Evolutionary conservation across 2,888 invertebrate genomes (phyloP).

Genomic region (Dicyrtoma fusca): DNA sequence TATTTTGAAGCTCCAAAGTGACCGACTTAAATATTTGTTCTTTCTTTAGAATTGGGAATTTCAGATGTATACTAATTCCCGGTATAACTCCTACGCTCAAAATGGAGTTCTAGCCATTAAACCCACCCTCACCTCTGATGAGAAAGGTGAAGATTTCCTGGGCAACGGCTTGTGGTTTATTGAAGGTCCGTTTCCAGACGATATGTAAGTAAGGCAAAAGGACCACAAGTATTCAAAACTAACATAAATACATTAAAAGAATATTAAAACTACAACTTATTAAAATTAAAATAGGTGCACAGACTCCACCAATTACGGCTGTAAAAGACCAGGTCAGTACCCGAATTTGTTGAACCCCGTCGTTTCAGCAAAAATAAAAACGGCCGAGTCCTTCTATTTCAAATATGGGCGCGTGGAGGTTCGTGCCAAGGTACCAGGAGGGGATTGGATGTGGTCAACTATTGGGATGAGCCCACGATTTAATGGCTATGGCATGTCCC

Average conservation of each 20-base stretch:
- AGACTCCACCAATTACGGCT: constrained; percentile 62
- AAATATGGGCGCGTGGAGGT: constrained; percentile 70
- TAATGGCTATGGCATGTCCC: constrained; percentile 70
- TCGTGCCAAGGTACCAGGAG: constrained; percentile 70
- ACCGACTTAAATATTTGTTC: not conserved
- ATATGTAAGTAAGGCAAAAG: constrained; percentile 65
- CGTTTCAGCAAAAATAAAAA: constrained; percentile 69
- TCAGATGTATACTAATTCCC: constrained; percentile 71
- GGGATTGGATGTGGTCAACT: constrained; percentile 73
- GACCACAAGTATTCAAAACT: not conserved
- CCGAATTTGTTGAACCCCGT: constrained; percentile 8
- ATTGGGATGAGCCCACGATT: constrained; percentile 73
- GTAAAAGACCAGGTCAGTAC: constrained; percentile 59
- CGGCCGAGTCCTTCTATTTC: constrained; percentile 68
- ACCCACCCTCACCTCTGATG: constrained; percentile 58
- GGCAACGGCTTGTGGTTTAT: constrained; percentile 52
- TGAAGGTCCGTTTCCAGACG: constrained; percentile 64
- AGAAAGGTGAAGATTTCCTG: constrained; percentile 57
- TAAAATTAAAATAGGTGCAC: constrained; percentile 57
- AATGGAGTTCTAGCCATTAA: constrained; percentile 64
- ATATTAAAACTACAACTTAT: not conserved
- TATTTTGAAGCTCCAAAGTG: too few species aligned
- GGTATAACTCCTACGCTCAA: constrained; percentile 68
- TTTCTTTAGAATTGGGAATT: constrained; percentile 71
- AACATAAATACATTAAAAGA: not conserved